Conservation (phyloP, 2,797 vertebrate genomes). For the Aldrovandia affinis region DNA sequence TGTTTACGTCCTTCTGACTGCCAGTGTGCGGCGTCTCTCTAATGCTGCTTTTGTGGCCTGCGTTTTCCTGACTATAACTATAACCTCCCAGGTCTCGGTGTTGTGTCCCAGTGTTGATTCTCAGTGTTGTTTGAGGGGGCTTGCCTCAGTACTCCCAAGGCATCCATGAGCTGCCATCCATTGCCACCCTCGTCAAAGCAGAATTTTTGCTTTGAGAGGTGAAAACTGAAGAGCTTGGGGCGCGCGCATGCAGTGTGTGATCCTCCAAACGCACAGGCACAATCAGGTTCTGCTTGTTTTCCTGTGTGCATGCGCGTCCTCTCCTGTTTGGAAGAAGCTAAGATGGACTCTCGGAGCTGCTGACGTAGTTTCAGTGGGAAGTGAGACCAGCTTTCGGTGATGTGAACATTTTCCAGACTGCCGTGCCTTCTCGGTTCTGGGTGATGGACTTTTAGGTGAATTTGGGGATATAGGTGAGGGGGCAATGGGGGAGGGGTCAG, state of each 20-base stretch:
- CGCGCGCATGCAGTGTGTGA: slow-evolving; percentile 11
- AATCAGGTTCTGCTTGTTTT: neutral
- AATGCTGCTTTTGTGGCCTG: neutral
- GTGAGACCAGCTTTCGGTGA: neutral
- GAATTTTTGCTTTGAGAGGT: neutral
- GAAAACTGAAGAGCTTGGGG: neutral
- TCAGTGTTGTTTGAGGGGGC: neutral
- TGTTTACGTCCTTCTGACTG: slow-evolving; percentile 68
- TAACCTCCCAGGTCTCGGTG: neutral
- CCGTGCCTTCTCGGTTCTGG: neutral
- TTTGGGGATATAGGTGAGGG: neutral
- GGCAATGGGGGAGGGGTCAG: neutral
- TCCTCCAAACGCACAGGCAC: neutral
- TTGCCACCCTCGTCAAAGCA: neutral
- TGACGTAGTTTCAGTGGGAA: neutral
- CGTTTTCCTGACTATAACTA: neutral
- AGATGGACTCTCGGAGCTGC: neutral
- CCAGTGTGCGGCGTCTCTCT: neutral
- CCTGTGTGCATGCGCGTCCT: slow-evolving; percentile 27
- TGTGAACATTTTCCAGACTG: neutral
- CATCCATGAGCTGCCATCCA: slow-evolving; percentile 37
- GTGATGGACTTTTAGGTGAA: neutral
- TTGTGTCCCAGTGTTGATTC: neutral
- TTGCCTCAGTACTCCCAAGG: slow-evolving; percentile 28
- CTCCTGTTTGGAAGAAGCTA: neutral